Conservation (phyloP, 2,888 invertebrate genomes). For the Colletes collaris region DNA sequence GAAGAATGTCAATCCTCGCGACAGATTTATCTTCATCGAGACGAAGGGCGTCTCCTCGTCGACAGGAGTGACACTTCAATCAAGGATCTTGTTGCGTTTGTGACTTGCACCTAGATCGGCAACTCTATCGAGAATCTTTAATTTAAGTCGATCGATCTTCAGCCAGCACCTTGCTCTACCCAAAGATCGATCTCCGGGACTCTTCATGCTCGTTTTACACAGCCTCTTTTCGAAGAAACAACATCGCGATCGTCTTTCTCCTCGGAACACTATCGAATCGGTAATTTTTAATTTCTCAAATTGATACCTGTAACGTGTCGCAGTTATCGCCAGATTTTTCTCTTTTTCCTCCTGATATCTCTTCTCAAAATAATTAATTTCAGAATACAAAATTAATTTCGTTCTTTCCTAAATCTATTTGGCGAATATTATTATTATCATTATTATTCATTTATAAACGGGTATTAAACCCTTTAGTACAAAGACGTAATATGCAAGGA, state of each 20-base stretch:
- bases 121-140: slow-evolving; percentile 72
- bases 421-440: too few relatives aligned
- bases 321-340: slow-evolving; percentile 40
- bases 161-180: slow-evolving; percentile 1
- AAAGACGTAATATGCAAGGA: too few relatives aligned
- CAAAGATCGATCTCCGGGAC: slow-evolving; percentile 32
- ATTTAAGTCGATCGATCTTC: slow-evolving; percentile 69
- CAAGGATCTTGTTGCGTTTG: slow-evolving; percentile 23
- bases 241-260: too few relatives aligned
- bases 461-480: too few relatives aligned
- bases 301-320: slow-evolving; percentile 39
- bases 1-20: slow-evolving; percentile 7
- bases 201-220: slow-evolving; percentile 24
- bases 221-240: neutral
- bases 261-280: slow-evolving; percentile 6
- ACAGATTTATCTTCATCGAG: slow-evolving; percentile 1
- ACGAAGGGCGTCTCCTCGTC: slow-evolving; percentile 14
- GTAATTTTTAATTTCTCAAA: slow-evolving; percentile 54
- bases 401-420: too few relatives aligned
- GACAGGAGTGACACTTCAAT: slow-evolving; percentile 38
- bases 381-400: too few relatives aligned
- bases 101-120: slow-evolving; percentile 36
- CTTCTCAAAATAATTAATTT: too few relatives aligned
- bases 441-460: too few relatives aligned
- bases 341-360: neutral